These are phyloP conservation scores for Antedon mediterranea DNA, from an alignment of 53 echinoderm and acorn worm species.

Conservation along the genomic window DNA sequence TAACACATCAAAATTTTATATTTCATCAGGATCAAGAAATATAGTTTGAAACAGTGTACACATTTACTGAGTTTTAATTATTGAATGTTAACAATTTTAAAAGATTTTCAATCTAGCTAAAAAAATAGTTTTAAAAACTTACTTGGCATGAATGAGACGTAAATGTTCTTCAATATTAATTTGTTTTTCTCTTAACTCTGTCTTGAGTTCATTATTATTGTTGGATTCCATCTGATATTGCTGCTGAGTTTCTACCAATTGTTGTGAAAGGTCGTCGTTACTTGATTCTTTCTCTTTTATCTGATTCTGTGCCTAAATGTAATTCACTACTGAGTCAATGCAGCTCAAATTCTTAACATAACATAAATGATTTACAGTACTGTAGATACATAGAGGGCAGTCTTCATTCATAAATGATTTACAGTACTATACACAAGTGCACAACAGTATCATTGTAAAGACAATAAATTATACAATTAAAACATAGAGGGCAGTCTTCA, in stretches of 20 bases:
- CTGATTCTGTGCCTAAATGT: conserved; percentile 1
- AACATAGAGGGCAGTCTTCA: no score
- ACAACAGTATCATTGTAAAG: no score
- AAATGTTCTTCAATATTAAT: conserved; percentile 54
- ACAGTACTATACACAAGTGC: no score
- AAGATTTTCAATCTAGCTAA: no score
- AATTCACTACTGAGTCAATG: background rate
- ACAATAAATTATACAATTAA: no score
- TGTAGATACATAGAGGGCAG: no score
- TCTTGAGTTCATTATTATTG: conserved; percentile 46
- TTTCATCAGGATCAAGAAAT: no score
- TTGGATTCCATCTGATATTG: conserved; percentile 43
- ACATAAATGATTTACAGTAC: background rate
- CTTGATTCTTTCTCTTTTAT: conserved; percentile 2
- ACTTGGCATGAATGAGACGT: conserved; percentile 61
- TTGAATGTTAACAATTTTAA: no score
- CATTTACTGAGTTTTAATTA: no score
- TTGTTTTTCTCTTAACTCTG: conserved; percentile 69
- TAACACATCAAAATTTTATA: no score
- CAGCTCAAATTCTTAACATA: background rate
- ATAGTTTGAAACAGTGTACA: no score
- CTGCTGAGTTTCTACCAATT: conserved; percentile 34
- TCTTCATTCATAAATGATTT: background rate
- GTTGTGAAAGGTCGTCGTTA: conserved; percentile 23
- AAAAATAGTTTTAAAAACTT: no score